Evolutionary conservation across 2,888 invertebrate species (phyloP).

Genomic region (Hecatera dysodea): DNA sequence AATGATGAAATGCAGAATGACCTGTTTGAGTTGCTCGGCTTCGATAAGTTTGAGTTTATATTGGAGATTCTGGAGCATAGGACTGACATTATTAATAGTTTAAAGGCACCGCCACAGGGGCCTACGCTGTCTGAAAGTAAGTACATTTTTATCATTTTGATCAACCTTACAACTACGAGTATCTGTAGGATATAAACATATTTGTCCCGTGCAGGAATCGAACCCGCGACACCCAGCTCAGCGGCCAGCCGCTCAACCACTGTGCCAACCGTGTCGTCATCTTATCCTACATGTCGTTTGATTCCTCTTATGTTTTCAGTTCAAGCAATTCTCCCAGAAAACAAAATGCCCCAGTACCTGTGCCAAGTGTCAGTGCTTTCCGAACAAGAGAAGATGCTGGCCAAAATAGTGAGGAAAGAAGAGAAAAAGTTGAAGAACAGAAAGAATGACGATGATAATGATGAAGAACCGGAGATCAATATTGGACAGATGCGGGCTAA

Average conservation of each 20-base stretch:
- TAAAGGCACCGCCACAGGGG: conserved; percentile 75
- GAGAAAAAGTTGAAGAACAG: conserved; percentile 93
- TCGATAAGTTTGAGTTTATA: conserved; percentile 95
- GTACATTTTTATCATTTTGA: conserved; percentile 50
- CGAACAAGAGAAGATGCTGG: conserved; percentile 94
- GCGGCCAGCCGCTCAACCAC: no score
- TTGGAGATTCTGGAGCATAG: conserved; percentile 92
- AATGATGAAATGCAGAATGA: conserved; percentile 95
- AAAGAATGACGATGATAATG: conserved; percentile 82
- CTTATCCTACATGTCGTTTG: not conserved
- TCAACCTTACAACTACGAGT: no score
- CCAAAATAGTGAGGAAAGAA: conserved; percentile 95
- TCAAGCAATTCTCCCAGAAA: conserved; percentile 81
- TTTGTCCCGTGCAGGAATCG: no score
- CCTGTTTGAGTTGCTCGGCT: conserved; percentile 97
- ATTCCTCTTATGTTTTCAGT: conserved; percentile 66
- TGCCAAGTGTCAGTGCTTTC: conserved; percentile 96
- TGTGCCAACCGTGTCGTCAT: no score
- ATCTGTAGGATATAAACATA: no score
- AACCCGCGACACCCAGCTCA: no score
- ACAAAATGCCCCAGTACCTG: conserved; percentile 92
- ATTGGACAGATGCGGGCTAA: conserved; percentile 89
- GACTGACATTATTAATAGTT: conserved; percentile 87
- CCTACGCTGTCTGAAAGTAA: conserved; percentile 83
- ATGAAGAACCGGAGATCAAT: conserved; percentile 89